A percentile compares a stretch with the other conserved stretches of the same genome.
Evolutionary conservation across 2,888 invertebrate species (phyloP).

Genomic region (Eurois occulta): DNA sequence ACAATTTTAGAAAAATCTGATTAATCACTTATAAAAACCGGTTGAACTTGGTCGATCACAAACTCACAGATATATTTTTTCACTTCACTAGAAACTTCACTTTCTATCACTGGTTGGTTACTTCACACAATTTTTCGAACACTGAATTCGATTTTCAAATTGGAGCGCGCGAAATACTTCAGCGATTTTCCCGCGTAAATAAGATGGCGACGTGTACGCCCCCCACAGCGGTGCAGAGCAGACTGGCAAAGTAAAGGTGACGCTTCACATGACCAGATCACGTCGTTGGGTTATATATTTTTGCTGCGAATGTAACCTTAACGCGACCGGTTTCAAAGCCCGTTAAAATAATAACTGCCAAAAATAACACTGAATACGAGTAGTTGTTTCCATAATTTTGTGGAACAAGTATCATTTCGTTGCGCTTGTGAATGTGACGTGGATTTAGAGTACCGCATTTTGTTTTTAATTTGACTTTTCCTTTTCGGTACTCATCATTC

Average conservation of each 20-base stretch:
- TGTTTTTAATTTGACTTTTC: slow-evolving; percentile 1
- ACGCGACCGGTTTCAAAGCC: slow-evolving; percentile 77
- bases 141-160: slow-evolving; percentile 62
- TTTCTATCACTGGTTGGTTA: slow-evolving; percentile 52
- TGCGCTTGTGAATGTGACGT: slow-evolving; percentile 35
- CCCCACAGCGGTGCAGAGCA: slow-evolving; percentile 67
- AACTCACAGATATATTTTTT: slow-evolving; percentile 39
- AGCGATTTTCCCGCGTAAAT: slow-evolving; percentile 81
- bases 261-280: slow-evolving; percentile 58
- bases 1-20: slow-evolving; percentile 55
- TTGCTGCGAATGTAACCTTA: slow-evolving; percentile 76
- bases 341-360: slow-evolving; percentile 75
- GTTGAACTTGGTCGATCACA: slow-evolving; percentile 44
- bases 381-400: slow-evolving; percentile 63
- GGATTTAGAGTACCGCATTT: slow-evolving; percentile 37
- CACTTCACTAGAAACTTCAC: slow-evolving; percentile 59
- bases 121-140: slow-evolving; percentile 49
- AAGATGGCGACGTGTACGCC: slow-evolving; percentile 73
- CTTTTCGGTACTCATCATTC: background rate
- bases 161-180: slow-evolving; percentile 67
- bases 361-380: slow-evolving; percentile 73
- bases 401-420: slow-evolving; percentile 51
- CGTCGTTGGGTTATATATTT: slow-evolving; percentile 64
- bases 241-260: slow-evolving; percentile 75
- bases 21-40: slow-evolving; percentile 60